Evolutionary conservation across 2,888 invertebrate genomes (phyloP).

Genomic region (Limnephilus rhombicus): DNA sequence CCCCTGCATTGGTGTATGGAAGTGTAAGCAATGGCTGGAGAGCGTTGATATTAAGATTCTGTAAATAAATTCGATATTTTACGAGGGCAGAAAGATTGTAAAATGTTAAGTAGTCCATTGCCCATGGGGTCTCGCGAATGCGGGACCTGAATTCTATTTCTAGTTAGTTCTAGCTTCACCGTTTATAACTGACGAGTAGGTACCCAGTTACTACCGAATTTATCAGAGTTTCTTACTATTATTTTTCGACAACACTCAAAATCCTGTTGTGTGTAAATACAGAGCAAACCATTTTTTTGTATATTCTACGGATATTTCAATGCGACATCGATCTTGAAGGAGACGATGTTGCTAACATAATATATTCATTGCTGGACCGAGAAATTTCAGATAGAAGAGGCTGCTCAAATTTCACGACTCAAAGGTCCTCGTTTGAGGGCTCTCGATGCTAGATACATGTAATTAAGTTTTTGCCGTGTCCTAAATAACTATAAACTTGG

Average conservation of each 20-base stretch:
- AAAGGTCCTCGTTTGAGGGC: background rate
- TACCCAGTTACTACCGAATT: no score
- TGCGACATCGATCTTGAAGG: no score
- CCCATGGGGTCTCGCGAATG: background rate
- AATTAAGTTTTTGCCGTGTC: no score
- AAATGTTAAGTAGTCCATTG: constrained; percentile 10
- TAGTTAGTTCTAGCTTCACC: background rate
- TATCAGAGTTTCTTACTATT: no score
- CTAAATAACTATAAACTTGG: no score
- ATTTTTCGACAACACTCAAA: no score
- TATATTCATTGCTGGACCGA: no score
- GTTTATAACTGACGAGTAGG: no score
- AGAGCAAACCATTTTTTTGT: no score
- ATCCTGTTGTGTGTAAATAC: no score
- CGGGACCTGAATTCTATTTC: background rate
- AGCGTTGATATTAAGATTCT: background rate
- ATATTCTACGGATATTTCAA: no score
- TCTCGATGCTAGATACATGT: background rate
- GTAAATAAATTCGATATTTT: constrained; percentile 20
- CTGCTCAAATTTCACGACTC: background rate
- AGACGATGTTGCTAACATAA: no score
- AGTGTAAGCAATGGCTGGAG: background rate
- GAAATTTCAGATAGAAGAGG: background rate
- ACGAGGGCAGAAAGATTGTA: constrained; percentile 9
- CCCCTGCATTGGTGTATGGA: background rate